These are phyloP conservation scores for Heliconius melpomene DNA, from an alignment of 1,140 invertebrate genomes.

Conservation along the genomic window DNA sequence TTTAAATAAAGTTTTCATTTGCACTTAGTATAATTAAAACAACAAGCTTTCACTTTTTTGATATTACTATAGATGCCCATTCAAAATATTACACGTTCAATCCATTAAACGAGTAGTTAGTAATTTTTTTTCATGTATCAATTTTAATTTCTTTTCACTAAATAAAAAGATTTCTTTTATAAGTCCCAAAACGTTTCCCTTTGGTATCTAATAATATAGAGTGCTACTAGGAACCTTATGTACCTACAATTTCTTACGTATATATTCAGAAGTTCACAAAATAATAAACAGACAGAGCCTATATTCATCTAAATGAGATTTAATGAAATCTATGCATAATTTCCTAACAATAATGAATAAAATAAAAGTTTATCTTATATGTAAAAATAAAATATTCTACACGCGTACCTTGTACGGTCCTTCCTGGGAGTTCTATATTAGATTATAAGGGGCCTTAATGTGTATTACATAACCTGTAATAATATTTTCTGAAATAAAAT, in stretches of 20 bases:
- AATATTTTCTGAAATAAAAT: background rate
- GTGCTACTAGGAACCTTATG: conserved; percentile 16
- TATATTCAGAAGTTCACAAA: background rate
- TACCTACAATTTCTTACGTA: background rate
- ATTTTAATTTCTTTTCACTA: conserved; percentile 21
- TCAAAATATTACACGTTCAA: background rate
- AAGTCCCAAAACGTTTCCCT: conserved; percentile 13
- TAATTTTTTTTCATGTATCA: background rate
- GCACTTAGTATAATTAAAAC: background rate
- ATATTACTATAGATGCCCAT: background rate
- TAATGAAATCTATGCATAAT: background rate
- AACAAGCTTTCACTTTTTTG: background rate
- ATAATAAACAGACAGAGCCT: background rate
- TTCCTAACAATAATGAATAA: background rate
- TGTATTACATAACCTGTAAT: conserved; percentile 1
- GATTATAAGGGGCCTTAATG: background rate
- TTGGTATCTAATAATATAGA: conserved; percentile 31
- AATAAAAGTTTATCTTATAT: background rate
- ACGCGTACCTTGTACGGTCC: background rate
- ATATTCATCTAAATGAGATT: background rate
- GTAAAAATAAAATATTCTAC: conserved; percentile 7
- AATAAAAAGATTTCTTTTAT: conserved; percentile 17
- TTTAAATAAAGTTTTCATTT: background rate
- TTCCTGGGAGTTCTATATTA: background rate
- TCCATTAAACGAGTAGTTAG: conserved; percentile 14